A percentile compares a stretch with the other conserved stretches of the same genome.
Conservation (phyloP, 1,140 invertebrate genomes). For the Drosophila chauvacae region DNA sequence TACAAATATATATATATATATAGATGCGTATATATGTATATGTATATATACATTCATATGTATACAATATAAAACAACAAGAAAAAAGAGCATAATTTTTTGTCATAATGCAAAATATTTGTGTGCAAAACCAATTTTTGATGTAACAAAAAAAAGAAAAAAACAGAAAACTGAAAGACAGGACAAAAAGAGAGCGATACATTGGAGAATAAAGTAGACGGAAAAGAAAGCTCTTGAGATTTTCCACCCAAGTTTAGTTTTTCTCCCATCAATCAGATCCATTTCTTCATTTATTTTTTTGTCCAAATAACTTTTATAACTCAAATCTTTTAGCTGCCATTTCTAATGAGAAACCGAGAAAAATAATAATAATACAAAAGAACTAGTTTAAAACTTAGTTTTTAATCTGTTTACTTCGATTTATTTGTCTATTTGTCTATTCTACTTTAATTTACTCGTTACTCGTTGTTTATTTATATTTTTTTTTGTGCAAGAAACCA, state of each 20-base stretch:
- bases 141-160: conserved; percentile 62
- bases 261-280: conserved; percentile 13
- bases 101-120: conserved; percentile 75
- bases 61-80: conserved; percentile 19
- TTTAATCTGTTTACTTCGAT: conserved; percentile 44
- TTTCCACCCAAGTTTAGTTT: conserved; percentile 1
- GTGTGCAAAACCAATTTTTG: conserved; percentile 73
- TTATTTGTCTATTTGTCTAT: conserved; percentile 22
- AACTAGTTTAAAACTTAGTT: conserved; percentile 68
- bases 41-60: conserved; percentile 30
- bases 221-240: conserved; percentile 23
- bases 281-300: conserved; percentile 21
- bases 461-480: conserved; percentile 3
- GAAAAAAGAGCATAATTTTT: conserved; percentile 69
- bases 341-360: conserved; percentile 25
- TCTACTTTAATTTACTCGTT: conserved; percentile 22
- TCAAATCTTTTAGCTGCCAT: conserved; percentile 71
- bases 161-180: conserved; percentile 21
- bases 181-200: conserved; percentile 22
- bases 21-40: conserved; percentile 9
- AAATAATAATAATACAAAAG: conserved; percentile 19
- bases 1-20: conserved; percentile 54
- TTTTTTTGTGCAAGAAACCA: conserved; percentile 56
- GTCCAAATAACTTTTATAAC: conserved; percentile 40
- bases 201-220: conserved; percentile 13